These are phyloP conservation scores for Andrena bucephala DNA, from an alignment of 2,888 invertebrate genomes.

Conservation along the genomic window DNA sequence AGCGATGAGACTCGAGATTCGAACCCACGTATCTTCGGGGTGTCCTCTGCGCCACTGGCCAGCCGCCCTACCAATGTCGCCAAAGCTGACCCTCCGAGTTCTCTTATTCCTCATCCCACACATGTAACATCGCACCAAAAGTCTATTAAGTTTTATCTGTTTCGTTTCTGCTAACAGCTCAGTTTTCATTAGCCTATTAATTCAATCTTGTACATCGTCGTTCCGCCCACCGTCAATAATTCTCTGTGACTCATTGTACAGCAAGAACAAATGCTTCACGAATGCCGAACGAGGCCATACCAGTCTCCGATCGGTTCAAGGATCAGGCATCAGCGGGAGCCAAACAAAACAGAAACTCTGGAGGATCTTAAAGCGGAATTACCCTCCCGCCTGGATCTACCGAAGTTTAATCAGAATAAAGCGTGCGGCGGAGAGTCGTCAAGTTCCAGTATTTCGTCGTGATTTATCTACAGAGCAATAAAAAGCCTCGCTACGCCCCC, in stretches of 20 bases:
- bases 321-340: neutral
- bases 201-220: no score
- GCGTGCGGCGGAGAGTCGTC: constrained; percentile 53
- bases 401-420: constrained; percentile 67
- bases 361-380: constrained; percentile 35
- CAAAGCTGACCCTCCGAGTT: no score
- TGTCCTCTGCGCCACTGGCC: no score
- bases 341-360: constrained; percentile 1
- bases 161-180: no score
- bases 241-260: neutral
- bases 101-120: no score
- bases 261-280: neutral
- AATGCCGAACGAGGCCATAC: neutral
- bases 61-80: no score
- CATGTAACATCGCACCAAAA: no score
- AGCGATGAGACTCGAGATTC: no score
- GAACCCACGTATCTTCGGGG: no score
- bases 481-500: constrained; percentile 65
- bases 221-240: no score
- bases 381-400: constrained; percentile 15
- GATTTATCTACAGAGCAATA: constrained; percentile 75
- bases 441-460: constrained; percentile 64
- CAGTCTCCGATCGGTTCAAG: neutral
- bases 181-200: no score
- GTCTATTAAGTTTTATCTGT: no score